Evolutionary conservation across 2,797 vertebrate genomes (phyloP).

Genomic region (Rhadinocentrus ornatus): DNA sequence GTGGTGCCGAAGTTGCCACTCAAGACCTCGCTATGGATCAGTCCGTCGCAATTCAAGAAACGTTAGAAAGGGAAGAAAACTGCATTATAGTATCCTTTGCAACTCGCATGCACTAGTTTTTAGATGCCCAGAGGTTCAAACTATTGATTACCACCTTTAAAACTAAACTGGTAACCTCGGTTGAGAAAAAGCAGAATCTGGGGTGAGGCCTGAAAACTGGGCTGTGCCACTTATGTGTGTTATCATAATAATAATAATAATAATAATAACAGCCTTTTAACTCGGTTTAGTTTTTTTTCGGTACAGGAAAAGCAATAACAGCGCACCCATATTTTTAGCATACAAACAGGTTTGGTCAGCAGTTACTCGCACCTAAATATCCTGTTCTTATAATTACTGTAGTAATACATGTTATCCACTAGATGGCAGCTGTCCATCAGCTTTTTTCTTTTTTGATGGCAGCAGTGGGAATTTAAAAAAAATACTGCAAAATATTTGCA

Average conservation of each 20-base stretch:
- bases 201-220: constrained; percentile 19
- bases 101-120: rapidly evolving
- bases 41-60: constrained; percentile 92
- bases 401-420: constrained; percentile 45
- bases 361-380: constrained; percentile 23
- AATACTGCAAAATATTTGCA: neutral
- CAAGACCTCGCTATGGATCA: constrained; percentile 87
- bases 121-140: neutral
- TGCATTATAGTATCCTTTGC: constrained; percentile 91
- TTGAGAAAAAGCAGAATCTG: neutral
- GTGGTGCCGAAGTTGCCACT: constrained; percentile 23
- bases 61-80: constrained; percentile 81
- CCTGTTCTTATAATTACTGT: constrained; percentile 17
- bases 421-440: constrained; percentile 52
- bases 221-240: neutral
- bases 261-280: neutral
- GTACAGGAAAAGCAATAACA: neutral
- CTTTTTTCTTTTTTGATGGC: neutral
- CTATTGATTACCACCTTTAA: neutral
- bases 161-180: neutral
- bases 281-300: neutral
- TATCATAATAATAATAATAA: too few species aligned
- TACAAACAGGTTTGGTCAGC: constrained; percentile 20
- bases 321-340: neutral
- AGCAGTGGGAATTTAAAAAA: neutral